Conservation (phyloP, 2,113 vertebrate species). For the Hippotragus niger region DNA sequence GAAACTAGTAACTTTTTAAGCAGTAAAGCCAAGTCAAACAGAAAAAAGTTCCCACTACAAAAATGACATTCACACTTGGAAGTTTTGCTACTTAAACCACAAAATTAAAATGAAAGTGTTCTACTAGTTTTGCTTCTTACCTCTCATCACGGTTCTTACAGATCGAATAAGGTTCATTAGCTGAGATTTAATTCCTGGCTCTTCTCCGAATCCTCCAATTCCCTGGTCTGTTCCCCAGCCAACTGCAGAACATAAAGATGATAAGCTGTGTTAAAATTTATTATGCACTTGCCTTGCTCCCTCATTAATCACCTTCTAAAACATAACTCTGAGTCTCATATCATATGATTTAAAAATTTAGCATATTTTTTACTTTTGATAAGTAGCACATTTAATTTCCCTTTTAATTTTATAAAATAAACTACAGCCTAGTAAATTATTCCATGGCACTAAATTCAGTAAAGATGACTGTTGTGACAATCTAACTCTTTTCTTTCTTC, state of each 20-base stretch:
- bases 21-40: not conserved
- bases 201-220: constrained; percentile 96
- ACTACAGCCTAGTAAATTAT: constrained; percentile 8
- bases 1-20: not conserved
- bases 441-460: not conserved
- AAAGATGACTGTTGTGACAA: not conserved
- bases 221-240: constrained; percentile 96
- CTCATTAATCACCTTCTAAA: constrained; percentile 41
- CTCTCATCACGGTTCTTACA: constrained; percentile 95
- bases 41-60: not conserved
- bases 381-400: constrained; percentile 17
- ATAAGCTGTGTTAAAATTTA: constrained; percentile 50
- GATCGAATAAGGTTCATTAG: constrained; percentile 94
- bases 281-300: not conserved
- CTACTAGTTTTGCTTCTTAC: constrained; percentile 73
- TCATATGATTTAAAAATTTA: constrained; percentile 7
- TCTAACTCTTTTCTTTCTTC: not conserved
- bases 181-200: constrained; percentile 96
- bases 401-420: constrained; percentile 20
- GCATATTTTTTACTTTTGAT: not conserved
- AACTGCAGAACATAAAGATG: constrained; percentile 81
- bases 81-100: not conserved
- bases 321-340: constrained; percentile 19
- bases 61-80: not conserved
- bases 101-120: not conserved